A percentile compares a stretch with the other conserved stretches of the same genome.
Conservation (phyloP, 2,888 invertebrate species). For the Microctonus brassicae region DNA sequence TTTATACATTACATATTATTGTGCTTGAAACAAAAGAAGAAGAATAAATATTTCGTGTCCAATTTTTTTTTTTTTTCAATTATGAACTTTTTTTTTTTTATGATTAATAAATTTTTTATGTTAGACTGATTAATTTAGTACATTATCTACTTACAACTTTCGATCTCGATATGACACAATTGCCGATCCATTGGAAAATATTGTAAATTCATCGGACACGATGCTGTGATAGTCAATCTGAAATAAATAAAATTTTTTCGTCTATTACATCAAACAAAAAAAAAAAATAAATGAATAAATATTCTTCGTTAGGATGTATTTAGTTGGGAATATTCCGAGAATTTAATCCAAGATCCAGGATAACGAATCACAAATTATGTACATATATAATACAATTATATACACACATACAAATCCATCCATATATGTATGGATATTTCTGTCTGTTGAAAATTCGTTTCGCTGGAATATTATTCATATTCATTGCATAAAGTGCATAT, state of each 20-base stretch:
- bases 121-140: conserved; percentile 1
- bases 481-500: conserved; percentile 43
- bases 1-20: not conserved
- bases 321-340: too few species aligned
- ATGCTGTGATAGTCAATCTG: conserved; percentile 94
- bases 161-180: conserved; percentile 94
- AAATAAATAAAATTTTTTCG: conserved; percentile 64
- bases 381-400: too few species aligned
- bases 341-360: not conserved
- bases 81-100: not conserved
- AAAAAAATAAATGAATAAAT: not conserved
- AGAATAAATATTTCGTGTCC: not conserved
- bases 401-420: not conserved
- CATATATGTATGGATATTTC: not conserved
- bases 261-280: not conserved
- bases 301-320: too few species aligned
- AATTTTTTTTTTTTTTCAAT: not conserved
- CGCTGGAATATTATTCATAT: conserved; percentile 42
- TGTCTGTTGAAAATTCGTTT: not conserved
- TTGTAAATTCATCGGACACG: conserved; percentile 96
- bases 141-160: conserved; percentile 91
- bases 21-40: not conserved
- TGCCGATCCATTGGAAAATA: conserved; percentile 98
- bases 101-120: not conserved
- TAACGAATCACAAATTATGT: not conserved